Percentiles rank a stretch among this genome's conserved stretches.
Evolutionary conservation across 2,113 vertebrate genomes (phyloP).

Genomic region (Procapra przewalskii): DNA sequence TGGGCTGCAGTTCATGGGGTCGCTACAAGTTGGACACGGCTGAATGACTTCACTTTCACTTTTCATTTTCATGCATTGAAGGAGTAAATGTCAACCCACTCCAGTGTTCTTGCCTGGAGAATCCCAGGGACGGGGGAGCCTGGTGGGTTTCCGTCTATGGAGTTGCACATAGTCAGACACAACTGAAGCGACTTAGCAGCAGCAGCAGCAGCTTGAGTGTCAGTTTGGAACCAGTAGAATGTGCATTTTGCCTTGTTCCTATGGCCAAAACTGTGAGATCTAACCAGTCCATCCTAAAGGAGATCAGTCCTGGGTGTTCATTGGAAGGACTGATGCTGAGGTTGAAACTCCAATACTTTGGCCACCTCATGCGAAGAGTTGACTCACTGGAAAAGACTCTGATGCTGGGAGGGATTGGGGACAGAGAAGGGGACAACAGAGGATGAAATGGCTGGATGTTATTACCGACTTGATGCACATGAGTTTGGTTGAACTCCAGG

Average conservation of each 20-base stretch:
- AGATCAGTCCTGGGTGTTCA: no score
- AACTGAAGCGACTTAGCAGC: neutral
- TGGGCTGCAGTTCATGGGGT: neutral
- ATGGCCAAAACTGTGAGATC: neutral
- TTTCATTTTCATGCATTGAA: neutral
- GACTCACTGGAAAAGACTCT: no score
- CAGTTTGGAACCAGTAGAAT: neutral
- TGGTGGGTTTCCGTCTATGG: fast-evolving
- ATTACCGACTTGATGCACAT: no score
- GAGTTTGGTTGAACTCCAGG: no score
- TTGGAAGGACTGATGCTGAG: no score
- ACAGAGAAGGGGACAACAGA: no score
- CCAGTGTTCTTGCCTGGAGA: neutral
- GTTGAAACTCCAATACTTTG: no score
- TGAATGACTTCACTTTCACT: neutral
- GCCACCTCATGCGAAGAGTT: no score
- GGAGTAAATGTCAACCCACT: neutral
- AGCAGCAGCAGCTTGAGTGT: neutral
- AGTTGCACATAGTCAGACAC: neutral
- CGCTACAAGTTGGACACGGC: fast-evolving
- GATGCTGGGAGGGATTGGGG: no score
- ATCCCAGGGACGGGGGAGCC: neutral
- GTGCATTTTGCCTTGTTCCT: neutral
- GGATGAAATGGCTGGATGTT: no score
- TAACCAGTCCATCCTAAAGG: no score